Evolutionary conservation across 2,797 vertebrate species (phyloP).

Genomic region (Buceros bicornis): DNA sequence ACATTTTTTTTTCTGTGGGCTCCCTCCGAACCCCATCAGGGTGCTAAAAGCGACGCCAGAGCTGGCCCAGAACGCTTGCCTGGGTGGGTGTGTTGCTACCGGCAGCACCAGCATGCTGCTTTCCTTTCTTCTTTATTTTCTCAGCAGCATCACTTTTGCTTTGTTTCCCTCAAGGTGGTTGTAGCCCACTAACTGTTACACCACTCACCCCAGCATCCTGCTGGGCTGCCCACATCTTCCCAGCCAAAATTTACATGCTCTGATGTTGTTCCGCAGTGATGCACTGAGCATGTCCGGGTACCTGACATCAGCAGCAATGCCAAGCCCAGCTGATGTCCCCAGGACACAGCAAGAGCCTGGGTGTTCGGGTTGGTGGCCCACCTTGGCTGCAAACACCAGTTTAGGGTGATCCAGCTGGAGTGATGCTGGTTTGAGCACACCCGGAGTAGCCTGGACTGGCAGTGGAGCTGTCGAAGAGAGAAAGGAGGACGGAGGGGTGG

Average conservation of each 20-base stretch:
- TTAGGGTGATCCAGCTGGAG: not conserved
- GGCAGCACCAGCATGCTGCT: not conserved
- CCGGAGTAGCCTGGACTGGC: not conserved
- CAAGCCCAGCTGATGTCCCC: not conserved
- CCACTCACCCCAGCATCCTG: slow-evolving; percentile 6
- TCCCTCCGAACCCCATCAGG: not conserved
- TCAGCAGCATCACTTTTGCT: not conserved
- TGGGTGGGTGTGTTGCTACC: slow-evolving; percentile 8
- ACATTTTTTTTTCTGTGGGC: not conserved
- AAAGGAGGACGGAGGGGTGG: not conserved
- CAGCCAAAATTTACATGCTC: not conserved
- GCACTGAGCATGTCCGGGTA: not conserved
- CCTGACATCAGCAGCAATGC: not conserved
- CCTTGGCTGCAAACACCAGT: too few species aligned
- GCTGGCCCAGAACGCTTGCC: not conserved
- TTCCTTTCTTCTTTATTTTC: not conserved
- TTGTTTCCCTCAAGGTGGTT: not conserved
- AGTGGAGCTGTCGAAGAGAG: not conserved
- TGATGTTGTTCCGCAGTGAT: not conserved
- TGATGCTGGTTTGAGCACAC: not conserved
- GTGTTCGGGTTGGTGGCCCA: not conserved
- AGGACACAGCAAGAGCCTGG: not conserved
- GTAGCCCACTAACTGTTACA: not conserved
- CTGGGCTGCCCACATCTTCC: not conserved
- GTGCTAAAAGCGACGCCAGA: not conserved